Base-by-base conservation (phyloP, 2,113 vertebrate genomes). In the Percopsis transmontana region DNA sequence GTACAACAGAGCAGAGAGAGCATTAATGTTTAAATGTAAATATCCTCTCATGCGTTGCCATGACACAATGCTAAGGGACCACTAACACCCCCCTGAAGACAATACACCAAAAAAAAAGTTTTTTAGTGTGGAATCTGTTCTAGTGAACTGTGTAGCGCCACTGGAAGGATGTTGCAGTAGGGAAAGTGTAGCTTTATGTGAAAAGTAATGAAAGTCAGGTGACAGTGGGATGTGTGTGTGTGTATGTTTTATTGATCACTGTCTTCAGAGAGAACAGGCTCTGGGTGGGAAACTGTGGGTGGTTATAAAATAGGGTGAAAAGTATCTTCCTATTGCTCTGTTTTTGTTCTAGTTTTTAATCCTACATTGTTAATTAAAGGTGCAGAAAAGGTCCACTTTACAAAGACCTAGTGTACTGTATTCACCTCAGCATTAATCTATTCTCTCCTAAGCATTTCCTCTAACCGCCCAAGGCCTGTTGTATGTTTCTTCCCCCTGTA, bases 251-350 rank as follows among this genome's bases (percentile, higher is more conserved):
- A 79, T 64, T 68, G 64, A 85, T 89, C 88, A 90, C 90, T 87
- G 90, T 92, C 89, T 83, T 89, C 82, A 86, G 91, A 91, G 80
- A 80, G 89, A 91, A 72, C 38, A 52, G 56, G 47, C n/a, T 60
- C 58, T 57, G 66, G 73, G 76, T 65, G 66, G 80, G 62, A 20
- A 47, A 21, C 79, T 82, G 65, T 72, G 82, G 81, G 76, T 55
- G 72, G 68, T 78, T 85, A 68, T 53, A 50, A 62, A 59, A 69
- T 66, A 20, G 11, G 27, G 18, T 3, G 13, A 39, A 56, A n/a
- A 38, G 38, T n/a, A 33, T 44, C 58, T 68, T 54, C 80, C 48
- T 81, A 82, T 63, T 65, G 58, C 57, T 68, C 20, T 61, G 62
- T 78, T 82, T 85, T 78, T 79, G 72, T 69, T 87, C 64, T 75